Percentiles rank a stretch among this genome's conserved stretches.
These are phyloP conservation scores for Catamblyrhynchus diadema DNA, from an alignment of 2,797 vertebrate species.

Conservation along the genomic window DNA sequence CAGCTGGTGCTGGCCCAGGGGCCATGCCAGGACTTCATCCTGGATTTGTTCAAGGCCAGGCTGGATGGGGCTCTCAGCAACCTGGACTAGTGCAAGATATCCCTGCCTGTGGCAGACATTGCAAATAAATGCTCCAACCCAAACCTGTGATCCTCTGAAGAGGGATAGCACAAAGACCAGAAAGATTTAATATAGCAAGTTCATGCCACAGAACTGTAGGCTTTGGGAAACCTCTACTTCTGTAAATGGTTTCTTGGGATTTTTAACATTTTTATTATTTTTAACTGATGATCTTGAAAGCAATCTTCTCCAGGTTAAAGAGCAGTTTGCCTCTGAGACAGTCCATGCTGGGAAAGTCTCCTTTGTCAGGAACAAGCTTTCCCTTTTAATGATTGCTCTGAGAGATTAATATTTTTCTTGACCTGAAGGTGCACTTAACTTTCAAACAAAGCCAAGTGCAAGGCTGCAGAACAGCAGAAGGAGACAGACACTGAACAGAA, in stretches of 20 bases:
- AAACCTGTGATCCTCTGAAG: neutral
- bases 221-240: neutral
- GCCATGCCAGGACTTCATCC: neutral
- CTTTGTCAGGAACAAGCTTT: neutral
- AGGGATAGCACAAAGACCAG: neutral
- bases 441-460: neutral
- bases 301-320: neutral
- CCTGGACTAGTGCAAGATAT: neutral
- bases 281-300: neutral
- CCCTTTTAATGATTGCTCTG: slow-evolving; percentile 30
- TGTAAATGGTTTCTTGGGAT: neutral
- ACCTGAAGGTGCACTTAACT: neutral
- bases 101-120: neutral
- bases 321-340: neutral
- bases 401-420: slow-evolving; percentile 51
- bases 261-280: neutral
- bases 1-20: too few relatives aligned
- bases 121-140: neutral
- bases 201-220: neutral
- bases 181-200: neutral
- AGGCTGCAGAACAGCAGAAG: neutral
- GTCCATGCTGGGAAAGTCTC: neutral
- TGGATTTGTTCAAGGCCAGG: neutral
- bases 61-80: neutral
- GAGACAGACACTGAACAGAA: neutral